A percentile compares a stretch with the other conserved stretches of the same genome.
Evolutionary conservation across 1,140 invertebrate species (phyloP).

Genomic region (Drosophila burlai): DNA sequence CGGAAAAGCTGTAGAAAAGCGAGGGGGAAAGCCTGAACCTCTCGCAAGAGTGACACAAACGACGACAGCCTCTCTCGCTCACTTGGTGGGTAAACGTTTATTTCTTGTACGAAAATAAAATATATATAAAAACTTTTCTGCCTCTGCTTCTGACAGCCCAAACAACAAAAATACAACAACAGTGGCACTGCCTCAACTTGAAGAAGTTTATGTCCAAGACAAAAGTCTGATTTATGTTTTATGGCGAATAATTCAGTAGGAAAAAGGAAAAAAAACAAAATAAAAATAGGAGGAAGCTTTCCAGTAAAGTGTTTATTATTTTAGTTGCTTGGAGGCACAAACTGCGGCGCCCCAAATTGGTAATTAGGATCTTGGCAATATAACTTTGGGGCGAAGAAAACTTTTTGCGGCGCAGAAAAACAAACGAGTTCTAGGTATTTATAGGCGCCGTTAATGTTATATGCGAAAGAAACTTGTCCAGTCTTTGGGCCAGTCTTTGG

Average conservation of each 20-base stretch:
- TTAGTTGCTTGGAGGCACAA: conserved; percentile 48
- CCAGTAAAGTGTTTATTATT: conserved; percentile 73
- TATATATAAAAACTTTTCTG: conserved; percentile 50
- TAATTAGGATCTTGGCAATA: conserved; percentile 37
- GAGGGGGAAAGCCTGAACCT: neutral
- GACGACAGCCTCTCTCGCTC: conserved; percentile 34
- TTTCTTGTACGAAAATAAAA: conserved; percentile 44
- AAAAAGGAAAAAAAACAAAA: conserved; percentile 33
- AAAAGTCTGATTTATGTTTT: conserved; percentile 71
- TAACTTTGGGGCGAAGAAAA: conserved; percentile 3
- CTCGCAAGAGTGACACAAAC: conserved; percentile 45
- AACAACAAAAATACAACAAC: conserved; percentile 7
- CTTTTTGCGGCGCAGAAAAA: conserved; percentile 14
- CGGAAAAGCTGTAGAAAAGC: neutral
- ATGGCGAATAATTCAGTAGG: conserved; percentile 41
- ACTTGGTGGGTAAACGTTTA: conserved; percentile 44
- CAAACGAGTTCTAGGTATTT: conserved; percentile 26
- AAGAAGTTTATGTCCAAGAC: conserved; percentile 59
- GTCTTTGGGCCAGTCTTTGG: neutral
- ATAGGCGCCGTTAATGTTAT: conserved; percentile 9
- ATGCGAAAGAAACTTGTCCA: conserved; percentile 6
- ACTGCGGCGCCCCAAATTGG: conserved; percentile 34
- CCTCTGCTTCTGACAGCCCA: conserved; percentile 52
- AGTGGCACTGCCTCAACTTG: conserved; percentile 18
- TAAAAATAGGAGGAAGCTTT: conserved; percentile 46